phyloP scores from a whole-genome alignment of 2,113 vertebrate species.

The Sturnus vulgaris region DNA sequence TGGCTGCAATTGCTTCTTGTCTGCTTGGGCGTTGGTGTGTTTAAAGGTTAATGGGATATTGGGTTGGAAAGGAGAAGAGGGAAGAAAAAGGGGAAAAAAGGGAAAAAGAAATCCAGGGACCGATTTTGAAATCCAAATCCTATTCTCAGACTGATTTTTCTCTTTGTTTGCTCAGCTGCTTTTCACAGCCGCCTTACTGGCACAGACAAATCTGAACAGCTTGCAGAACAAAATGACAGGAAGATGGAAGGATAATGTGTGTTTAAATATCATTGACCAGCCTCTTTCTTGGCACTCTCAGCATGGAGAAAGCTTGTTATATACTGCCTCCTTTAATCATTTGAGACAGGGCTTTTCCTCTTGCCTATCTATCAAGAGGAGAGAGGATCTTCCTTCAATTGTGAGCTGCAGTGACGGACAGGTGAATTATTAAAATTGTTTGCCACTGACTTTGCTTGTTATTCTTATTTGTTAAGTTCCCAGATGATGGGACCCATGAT shows the following conservation, averaged over 20 bases:
- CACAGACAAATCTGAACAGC: constrained; percentile 48
- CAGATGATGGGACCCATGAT: not conserved
- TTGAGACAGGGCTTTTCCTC: constrained; percentile 48
- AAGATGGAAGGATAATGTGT: constrained; percentile 65
- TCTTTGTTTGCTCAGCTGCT: constrained; percentile 52
- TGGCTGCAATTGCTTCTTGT: not conserved
- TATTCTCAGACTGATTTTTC: constrained; percentile 15
- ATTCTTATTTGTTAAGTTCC: constrained; percentile 39
- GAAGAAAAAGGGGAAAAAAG: not conserved
- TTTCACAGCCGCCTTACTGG: not conserved
- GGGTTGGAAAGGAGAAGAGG: not conserved
- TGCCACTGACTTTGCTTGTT: constrained; percentile 9
- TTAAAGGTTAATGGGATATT: not conserved
- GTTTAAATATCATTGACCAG: constrained; percentile 62
- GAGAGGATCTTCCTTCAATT: constrained; percentile 27
- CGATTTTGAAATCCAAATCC: not conserved
- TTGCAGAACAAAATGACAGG: constrained; percentile 63
- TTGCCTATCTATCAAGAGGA: constrained; percentile 34
- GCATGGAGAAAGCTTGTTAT: constrained; percentile 45
- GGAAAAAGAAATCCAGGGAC: not conserved
- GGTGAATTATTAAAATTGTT: constrained; percentile 69
- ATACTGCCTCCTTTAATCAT: constrained; percentile 57
- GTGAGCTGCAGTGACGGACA: constrained; percentile 30
- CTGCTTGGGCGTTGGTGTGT: not conserved
- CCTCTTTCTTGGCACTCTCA: constrained; percentile 48